Evolutionary conservation across 2,113 vertebrate genomes (phyloP).

Genomic region (Chaenogobius annularis): DNA sequence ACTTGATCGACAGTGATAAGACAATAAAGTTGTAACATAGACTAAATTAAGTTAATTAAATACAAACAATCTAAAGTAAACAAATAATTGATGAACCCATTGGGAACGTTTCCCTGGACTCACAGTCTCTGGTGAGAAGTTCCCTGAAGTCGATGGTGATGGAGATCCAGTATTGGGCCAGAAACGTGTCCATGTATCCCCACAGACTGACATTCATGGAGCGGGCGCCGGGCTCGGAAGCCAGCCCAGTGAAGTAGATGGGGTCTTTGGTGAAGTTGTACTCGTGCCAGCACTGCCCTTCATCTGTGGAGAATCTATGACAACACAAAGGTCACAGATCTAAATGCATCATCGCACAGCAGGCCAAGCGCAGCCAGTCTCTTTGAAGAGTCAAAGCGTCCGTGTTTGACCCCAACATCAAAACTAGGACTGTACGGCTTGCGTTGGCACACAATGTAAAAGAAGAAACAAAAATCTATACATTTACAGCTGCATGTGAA

Average conservation of each 20-base stretch:
- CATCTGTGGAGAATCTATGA: slow-evolving; percentile 91
- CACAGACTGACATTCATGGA: slow-evolving; percentile 94
- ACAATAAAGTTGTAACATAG: background rate
- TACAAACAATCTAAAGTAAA: background rate
- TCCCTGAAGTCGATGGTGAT: slow-evolving; percentile 92
- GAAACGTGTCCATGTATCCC: slow-evolving; percentile 83
- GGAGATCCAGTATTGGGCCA: slow-evolving; percentile 85
- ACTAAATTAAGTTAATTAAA: background rate
- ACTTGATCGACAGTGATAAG: background rate
- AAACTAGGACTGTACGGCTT: background rate
- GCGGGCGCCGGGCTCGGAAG: slow-evolving; percentile 88
- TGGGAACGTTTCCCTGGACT: slow-evolving; percentile 38
- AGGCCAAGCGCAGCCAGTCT: background rate
- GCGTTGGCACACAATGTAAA: too few species aligned
- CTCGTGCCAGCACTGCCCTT: slow-evolving; percentile 90
- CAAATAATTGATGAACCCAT: background rate
- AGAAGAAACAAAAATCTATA: too few species aligned
- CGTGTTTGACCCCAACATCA: background rate
- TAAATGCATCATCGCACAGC: background rate
- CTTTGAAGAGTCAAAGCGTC: background rate
- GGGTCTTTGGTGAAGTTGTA: slow-evolving; percentile 82
- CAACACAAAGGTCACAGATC: slow-evolving; percentile 7
- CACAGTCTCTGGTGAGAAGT: slow-evolving; percentile 87
- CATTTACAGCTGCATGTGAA: too few species aligned
- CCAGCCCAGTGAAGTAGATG: slow-evolving; percentile 88